phyloP scores from a whole-genome alignment of 1,140 invertebrate species.

The Polypedilum vanderplanki region DNA sequence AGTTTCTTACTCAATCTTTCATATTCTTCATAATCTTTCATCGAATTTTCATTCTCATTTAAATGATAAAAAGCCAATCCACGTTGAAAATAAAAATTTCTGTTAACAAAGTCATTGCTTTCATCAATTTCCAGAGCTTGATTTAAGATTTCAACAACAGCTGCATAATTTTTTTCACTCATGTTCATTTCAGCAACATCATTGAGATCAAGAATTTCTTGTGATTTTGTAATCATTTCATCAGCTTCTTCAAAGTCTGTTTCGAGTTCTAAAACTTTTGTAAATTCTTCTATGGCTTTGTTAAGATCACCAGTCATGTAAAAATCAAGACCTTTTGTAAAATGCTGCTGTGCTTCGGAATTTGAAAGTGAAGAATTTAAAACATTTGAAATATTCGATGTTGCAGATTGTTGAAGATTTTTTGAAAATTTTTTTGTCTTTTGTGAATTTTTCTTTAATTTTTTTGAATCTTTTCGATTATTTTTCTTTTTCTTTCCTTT shows the following conservation, averaged over 20 bases:
- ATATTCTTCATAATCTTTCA: background rate
- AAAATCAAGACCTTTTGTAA: background rate
- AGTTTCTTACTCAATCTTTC: background rate
- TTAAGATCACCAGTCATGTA: background rate
- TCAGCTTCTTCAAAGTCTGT: background rate
- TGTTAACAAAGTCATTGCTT: background rate
- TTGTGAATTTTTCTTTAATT: too few relatives aligned
- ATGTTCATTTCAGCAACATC: background rate
- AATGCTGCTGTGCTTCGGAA: background rate
- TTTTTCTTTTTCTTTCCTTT: background rate
- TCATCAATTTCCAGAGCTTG: background rate
- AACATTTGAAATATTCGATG: background rate
- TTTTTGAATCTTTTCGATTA: background rate
- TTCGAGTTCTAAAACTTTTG: background rate
- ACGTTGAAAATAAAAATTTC: background rate
- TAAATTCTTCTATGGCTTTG: background rate
- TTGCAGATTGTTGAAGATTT: background rate
- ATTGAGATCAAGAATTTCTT: background rate
- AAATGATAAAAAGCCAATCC: background rate
- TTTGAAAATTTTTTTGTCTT: background rate
- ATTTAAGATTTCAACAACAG: background rate
- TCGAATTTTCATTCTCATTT: background rate
- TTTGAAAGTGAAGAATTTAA: background rate
- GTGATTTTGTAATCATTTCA: background rate
- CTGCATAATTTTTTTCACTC: background rate